Evolutionary conservation across 2,113 vertebrate species (phyloP), one percentile per base, ranked within the genome.

Genomic region (Neolamprologus sp.): DNA sequence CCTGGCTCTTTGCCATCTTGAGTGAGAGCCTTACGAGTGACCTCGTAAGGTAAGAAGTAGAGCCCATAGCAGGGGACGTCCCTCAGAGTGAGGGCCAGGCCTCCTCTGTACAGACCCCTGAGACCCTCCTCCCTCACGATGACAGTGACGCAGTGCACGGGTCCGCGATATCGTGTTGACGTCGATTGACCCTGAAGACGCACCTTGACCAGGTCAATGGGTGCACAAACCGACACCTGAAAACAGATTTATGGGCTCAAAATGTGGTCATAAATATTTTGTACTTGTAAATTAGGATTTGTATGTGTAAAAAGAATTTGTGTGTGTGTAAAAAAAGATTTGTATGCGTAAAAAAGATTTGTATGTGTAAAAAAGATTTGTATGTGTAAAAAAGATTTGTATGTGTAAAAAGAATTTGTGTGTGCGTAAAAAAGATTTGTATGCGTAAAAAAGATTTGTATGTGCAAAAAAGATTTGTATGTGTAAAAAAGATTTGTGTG

Each of bases 171-270:
- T 19, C 60, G 90, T 4, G 82, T 4, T 1, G 79, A 16, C 3
- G 53, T 2, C n/a, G 89, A 96, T 87, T 97, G 97, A 88, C 96
- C 97, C 95, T 98, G 97, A 19, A 98, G 91, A 13, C 97, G 96
- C 57, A 98, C 97, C 94, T 98, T 98, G 89, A 98, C 95, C 91
- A 98, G 95, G 91, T 98, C 97, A 5, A 96, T 93, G 7, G 97
- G 97, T 13, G 96, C 96, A 71, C 87, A 88, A 49, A 95, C 93
- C 80, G 94, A 88, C 73, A 97, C 94, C 97, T 98, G 91, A 8
- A 12, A 63, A 47, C 12, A 86, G 23, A 65, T 47, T 47, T 47
- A 47, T 47, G 45, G 45, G 14, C 45, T 47, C 45, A 16, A 47
- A 47, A 16, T 47, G 14, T 7, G 2, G 45, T 16, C 45, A 47